Percentiles rank a stretch among this genome's conserved stretches.
Evolutionary conservation across 2,113 vertebrate species (phyloP).

Genomic region (Cebidichthys violaceus): DNA sequence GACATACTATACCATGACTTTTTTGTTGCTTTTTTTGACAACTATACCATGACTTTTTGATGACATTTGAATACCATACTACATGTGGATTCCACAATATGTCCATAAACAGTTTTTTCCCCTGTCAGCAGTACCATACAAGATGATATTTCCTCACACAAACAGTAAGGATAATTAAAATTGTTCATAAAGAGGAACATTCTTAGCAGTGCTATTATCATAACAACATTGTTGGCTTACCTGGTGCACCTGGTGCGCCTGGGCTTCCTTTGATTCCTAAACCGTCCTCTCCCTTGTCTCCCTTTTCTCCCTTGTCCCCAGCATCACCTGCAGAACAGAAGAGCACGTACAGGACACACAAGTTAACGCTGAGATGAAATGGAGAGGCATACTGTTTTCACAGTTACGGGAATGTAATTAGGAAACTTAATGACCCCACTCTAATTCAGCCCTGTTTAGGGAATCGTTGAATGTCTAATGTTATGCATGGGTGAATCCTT

Average conservation of each 20-base stretch:
- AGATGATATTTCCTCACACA: background rate
- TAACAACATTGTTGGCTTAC: constrained; percentile 62
- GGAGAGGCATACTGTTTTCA: constrained; percentile 28
- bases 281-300: constrained; percentile 81
- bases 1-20: too few relatives aligned
- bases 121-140: background rate
- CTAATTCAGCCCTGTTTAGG: constrained; percentile 49
- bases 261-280: constrained; percentile 81
- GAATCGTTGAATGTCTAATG: constrained; percentile 55
- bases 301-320: constrained; percentile 80
- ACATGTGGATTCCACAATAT: too few relatives aligned
- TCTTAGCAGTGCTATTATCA: background rate
- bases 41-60: too few relatives aligned
- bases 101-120: too few relatives aligned
- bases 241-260: constrained; percentile 80
- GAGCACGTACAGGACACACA: constrained; percentile 1
- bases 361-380: constrained; percentile 20
- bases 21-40: too few relatives aligned
- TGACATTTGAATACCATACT: too few relatives aligned
- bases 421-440: constrained; percentile 38
- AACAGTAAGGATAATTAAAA: background rate
- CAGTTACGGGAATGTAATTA: constrained; percentile 20
- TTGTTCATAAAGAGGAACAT: background rate
- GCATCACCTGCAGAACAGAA: constrained; percentile 72
- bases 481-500: constrained; percentile 24